Percentiles rank a stretch among this genome's conserved stretches.
Conservation (phyloP, 30 jellyfish, hydroid and myxozoan species). For the Chrysaora quinquecirrha region DNA sequence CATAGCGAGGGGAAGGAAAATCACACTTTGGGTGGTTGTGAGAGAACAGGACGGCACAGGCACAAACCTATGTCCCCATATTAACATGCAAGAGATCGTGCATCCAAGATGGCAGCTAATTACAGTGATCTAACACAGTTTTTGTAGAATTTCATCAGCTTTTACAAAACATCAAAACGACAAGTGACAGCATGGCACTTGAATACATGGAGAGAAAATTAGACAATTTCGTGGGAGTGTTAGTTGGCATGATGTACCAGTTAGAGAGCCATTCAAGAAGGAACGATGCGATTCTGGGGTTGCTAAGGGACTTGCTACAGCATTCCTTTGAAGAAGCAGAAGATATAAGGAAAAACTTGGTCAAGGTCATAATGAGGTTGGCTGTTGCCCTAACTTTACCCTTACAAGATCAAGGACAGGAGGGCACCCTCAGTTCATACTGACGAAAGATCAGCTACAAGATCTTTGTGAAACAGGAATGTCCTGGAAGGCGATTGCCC, state of each 20-base stretch:
- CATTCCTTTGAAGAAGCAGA: slow-evolving; percentile 10
- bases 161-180: background rate
- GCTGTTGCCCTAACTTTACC: slow-evolving; percentile 1
- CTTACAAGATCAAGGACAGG: slow-evolving; percentile 4
- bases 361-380: slow-evolving; percentile 2
- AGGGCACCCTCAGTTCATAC: slow-evolving; percentile 2
- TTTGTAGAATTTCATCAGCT: background rate
- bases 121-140: background rate
- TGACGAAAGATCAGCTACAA: background rate
- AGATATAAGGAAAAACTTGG: background rate
- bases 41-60: slow-evolving; percentile 7
- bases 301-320: slow-evolving; percentile 1
- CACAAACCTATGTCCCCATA: background rate
- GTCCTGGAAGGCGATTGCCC: slow-evolving; percentile 8
- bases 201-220: background rate
- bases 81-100: background rate
- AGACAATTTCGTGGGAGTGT: background rate
- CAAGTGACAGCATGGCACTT: background rate
- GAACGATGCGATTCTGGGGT: slow-evolving; percentile 2
- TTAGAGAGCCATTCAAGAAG: background rate
- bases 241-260: slow-evolving; percentile 1
- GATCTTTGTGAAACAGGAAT: background rate
- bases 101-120: background rate
- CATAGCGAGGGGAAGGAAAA: background rate
- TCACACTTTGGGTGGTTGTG: background rate